phyloP scores from a whole-genome alignment of 2,888 invertebrate genomes.

The Mythimna vitellina region DNA sequence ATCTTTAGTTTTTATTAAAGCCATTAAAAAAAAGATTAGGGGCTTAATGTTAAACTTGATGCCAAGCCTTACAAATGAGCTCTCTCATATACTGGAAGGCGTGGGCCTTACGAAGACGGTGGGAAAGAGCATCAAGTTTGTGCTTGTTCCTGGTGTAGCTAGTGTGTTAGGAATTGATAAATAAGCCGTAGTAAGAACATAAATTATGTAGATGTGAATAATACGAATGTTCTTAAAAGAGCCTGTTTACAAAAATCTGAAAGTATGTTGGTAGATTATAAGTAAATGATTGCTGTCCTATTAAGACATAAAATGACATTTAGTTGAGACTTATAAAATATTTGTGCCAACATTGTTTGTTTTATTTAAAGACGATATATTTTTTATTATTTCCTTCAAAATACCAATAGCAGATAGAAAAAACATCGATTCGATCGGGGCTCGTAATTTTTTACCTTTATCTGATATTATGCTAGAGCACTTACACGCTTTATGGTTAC shows the following conservation, averaged over 20 bases:
- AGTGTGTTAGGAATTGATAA: constrained; percentile 49
- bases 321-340: constrained; percentile 84
- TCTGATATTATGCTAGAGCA: not conserved
- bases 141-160: too few relatives aligned
- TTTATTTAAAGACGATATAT: constrained; percentile 58
- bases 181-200: constrained; percentile 33
- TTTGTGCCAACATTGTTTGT: constrained; percentile 82
- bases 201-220: constrained; percentile 42
- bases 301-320: too few relatives aligned
- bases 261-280: constrained; percentile 30
- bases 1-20: too few relatives aligned
- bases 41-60: too few relatives aligned
- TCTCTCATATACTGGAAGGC: too few relatives aligned
- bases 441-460: constrained; percentile 6
- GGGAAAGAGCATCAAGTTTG: too few relatives aligned
- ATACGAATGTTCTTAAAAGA: constrained; percentile 45
- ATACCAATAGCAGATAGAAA: not conserved
- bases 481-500: too few relatives aligned
- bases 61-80: too few relatives aligned
- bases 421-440: not conserved
- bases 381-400: not conserved
- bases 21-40: too few relatives aligned
- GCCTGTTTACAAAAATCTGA: constrained; percentile 31
- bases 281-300: too few relatives aligned
- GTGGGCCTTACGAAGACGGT: too few relatives aligned